A percentile compares a stretch with the other conserved stretches of the same genome.
Evolutionary conservation across 2,797 vertebrate genomes (phyloP).

Genomic region (Sylvia borin): DNA sequence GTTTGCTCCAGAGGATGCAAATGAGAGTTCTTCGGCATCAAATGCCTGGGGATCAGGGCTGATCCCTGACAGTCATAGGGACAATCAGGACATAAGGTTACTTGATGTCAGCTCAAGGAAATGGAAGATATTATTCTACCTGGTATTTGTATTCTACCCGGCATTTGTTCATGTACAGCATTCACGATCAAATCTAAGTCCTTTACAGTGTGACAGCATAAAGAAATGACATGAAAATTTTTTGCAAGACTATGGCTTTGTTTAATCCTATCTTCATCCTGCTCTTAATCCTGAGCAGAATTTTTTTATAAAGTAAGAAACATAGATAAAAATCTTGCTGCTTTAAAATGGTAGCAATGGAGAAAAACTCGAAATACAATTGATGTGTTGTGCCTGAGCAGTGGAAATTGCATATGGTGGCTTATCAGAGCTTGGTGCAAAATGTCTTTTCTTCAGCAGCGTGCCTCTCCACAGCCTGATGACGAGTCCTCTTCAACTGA

Average conservation of each 20-base stretch:
- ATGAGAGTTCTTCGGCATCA: neutral
- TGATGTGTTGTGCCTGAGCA: neutral
- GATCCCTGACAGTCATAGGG: neutral
- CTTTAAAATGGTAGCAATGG: neutral
- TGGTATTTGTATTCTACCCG: neutral
- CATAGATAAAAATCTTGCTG: neutral
- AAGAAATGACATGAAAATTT: neutral
- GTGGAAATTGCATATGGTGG: neutral
- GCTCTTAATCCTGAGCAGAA: neutral
- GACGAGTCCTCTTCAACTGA: neutral
- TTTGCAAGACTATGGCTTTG: neutral
- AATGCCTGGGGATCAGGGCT: neutral
- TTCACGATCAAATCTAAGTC: neutral
- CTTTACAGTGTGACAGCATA: neutral
- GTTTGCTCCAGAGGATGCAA: neutral
- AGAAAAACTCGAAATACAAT: neutral
- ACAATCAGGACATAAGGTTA: neutral
- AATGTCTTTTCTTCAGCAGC: neutral
- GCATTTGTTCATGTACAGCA: neutral
- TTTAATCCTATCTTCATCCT: neutral
- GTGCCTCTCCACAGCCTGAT: neutral
- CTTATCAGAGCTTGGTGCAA: slow-evolving; percentile 58
- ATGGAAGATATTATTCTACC: neutral
- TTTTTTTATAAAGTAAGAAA: neutral
- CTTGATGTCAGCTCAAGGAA: neutral